Base-by-base conservation (phyloP, 2,113 vertebrate genomes). In the Mastomys coucha region DNA sequence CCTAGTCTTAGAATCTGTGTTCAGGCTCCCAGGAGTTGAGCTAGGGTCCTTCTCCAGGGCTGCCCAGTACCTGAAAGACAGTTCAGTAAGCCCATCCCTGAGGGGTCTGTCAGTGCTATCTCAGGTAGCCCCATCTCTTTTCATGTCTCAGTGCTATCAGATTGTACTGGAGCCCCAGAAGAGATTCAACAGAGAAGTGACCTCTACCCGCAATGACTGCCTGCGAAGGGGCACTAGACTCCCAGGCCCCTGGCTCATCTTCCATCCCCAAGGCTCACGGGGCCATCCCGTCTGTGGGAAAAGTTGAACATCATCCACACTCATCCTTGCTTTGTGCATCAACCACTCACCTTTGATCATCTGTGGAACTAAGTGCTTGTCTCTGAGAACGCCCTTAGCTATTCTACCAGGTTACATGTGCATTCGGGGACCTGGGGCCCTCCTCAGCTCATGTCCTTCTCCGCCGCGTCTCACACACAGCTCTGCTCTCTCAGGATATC, bases 381-480 rank as follows among this genome's bases (percentile, higher is more conserved):
- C 19, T 33, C 58, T 28, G 33, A 69, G 65, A 86, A 20, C 0
- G 2, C 31, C 49, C 70, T 78, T 72, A 45, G 65, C 26, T 33
- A 56, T 26, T 2, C 2, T 49, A 58, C 56, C 16, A 65, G 84
- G 72, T 45, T 7, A 26, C 8, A 11, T 5, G 19, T 60, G 36
- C 9, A 36, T 16, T 84, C 60, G 13, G 7, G 12, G 2, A 13
- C 73, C 81, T 81, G 31, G 70, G 20, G 16, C 24, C 13, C n/a
- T 42, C 36, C 84, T 84, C 58, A 72, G 67, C 39, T 75, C 45
- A 8, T 42, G 51, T 28, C 9, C n/a, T 60, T 67, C 58, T 42
- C 2, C 26, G 12, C 20, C 22, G 5, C 2, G 33, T 14, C 7
- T 7, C 24, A 5, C n/a, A 13, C 39, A 24, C 1, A 17, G n/a